Conservation (phyloP, 2,113 vertebrate species). For the Symphodus melops region DNA sequence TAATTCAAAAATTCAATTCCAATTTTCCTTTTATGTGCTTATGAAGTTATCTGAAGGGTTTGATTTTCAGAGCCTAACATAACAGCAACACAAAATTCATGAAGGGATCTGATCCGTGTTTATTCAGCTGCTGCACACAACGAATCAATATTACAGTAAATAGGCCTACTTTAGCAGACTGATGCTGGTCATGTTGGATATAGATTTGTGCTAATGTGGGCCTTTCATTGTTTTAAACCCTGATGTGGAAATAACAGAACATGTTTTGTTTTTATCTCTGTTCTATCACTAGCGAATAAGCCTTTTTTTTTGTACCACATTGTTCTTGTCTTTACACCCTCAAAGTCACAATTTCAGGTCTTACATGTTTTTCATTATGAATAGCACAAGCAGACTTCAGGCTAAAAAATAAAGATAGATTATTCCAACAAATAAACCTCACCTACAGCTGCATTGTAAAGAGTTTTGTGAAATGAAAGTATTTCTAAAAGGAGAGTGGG, state of each 20-base stretch:
- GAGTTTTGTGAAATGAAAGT: not conserved
- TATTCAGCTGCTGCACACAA: constrained; percentile 62
- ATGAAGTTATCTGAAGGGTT: constrained; percentile 27
- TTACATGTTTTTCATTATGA: not conserved
- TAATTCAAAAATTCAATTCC: constrained; percentile 12
- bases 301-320: not conserved
- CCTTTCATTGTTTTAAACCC: constrained; percentile 6
- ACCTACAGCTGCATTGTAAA: not conserved
- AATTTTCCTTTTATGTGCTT: constrained; percentile 12
- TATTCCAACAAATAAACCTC: not conserved
- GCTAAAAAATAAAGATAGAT: constrained; percentile 3
- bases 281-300: not conserved
- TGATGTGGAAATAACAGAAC: constrained; percentile 10
- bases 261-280: not conserved
- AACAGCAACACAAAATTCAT: constrained; percentile 37
- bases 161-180: constrained; percentile 11
- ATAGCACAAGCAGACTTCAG: not conserved
- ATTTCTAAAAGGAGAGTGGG: not conserved
- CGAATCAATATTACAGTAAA: constrained; percentile 53
- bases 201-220: not conserved
- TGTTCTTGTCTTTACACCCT: not conserved
- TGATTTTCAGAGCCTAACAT: constrained; percentile 45
- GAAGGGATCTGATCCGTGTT: constrained; percentile 52
- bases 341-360: not conserved
- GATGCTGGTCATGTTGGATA: constrained; percentile 18